Base-by-base conservation (phyloP, 2,888 invertebrate species). In the Petrolisthes manimaculis region DNA sequence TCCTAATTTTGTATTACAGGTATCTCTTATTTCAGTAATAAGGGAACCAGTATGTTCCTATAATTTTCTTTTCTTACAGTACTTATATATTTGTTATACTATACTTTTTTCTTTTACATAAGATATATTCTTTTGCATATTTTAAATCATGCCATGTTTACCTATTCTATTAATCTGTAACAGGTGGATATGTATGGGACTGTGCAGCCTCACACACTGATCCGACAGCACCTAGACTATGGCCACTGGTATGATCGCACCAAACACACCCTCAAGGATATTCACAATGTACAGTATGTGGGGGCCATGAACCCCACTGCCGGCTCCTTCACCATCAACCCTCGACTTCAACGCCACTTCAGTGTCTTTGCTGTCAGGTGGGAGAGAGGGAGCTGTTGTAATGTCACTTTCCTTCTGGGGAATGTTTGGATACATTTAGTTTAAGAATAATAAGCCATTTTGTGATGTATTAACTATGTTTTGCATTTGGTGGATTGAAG, bases 221-320 rank as follows among this genome's bases (percentile, higher is more conserved):
- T 99, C 91, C 94, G 98, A 1, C 99, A 99, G 92, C 98, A 98
- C 94, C 94, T 99, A 92, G 99, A 99, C 93, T 99, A 99, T 92
- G 96, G 96, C 83, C 98, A 99, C 93, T 99, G 99, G 91, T 99
- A 98, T 93, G 98, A 99, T 92, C 94, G 99, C 69, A 96, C 96
- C 75, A 97, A 97, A 92, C 94, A 99, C 51, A 94, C 96, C 0
- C 93, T 98, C 14, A 99, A 99, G 93, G 98, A 99, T 91, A 97
- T 99, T 90, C 97, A 98, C 93, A 98, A 98, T 92, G 98, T 98
- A 89, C 99, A 99, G 93, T 99, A 99, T 92, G 96, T 99, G 18
- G 96, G 98, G 61, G 98, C 98, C 93, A 99, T 99, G 98, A 99
- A 99, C 94, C 99, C 99, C 0, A 98, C 98, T 0, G 98, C 98